These are phyloP conservation scores for Apotomis turbidana DNA, from an alignment of 2,888 invertebrate genomes.

Conservation along the genomic window DNA sequence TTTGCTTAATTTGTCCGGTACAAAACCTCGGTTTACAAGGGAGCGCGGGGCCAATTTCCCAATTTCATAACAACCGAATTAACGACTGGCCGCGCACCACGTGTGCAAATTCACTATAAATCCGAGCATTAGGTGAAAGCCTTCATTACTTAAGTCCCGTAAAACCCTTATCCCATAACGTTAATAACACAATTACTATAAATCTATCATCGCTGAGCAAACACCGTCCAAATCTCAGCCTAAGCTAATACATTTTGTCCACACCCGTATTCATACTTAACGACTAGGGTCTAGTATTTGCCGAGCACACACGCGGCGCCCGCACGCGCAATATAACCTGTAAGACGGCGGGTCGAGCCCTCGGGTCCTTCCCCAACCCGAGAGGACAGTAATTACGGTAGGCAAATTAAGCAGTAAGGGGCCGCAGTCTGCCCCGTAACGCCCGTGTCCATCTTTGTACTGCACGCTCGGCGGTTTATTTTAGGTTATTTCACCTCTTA, in stretches of 20 bases:
- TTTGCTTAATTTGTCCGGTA: not conserved
- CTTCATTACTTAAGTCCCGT: slow-evolving; percentile 83
- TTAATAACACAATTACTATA: slow-evolving; percentile 85
- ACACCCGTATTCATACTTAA: slow-evolving; percentile 83
- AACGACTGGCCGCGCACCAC: slow-evolving; percentile 67
- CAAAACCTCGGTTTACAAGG: slow-evolving; percentile 16
- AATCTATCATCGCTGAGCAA: slow-evolving; percentile 83
- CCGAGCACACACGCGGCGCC: slow-evolving; percentile 80
- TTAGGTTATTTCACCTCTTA: slow-evolving; percentile 82
- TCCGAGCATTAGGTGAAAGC: slow-evolving; percentile 79
- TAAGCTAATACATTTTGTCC: slow-evolving; percentile 84
- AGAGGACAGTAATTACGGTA: slow-evolving; percentile 85
- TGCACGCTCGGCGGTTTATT: slow-evolving; percentile 75
- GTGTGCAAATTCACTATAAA: slow-evolving; percentile 79
- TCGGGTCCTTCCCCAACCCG: slow-evolving; percentile 78
- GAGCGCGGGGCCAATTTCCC: slow-evolving; percentile 22
- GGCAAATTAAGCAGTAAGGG: slow-evolving; percentile 85
- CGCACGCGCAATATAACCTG: slow-evolving; percentile 82
- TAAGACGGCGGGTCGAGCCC: slow-evolving; percentile 79
- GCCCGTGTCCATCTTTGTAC: slow-evolving; percentile 79
- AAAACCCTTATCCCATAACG: slow-evolving; percentile 84
- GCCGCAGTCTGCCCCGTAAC: slow-evolving; percentile 64
- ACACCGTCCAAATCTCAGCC: slow-evolving; percentile 83
- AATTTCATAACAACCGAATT: slow-evolving; percentile 54
- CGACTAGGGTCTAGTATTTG: slow-evolving; percentile 82